Evolutionary conservation across 2,888 invertebrate species (phyloP).

Genomic region (Iselma pallidipennis): DNA sequence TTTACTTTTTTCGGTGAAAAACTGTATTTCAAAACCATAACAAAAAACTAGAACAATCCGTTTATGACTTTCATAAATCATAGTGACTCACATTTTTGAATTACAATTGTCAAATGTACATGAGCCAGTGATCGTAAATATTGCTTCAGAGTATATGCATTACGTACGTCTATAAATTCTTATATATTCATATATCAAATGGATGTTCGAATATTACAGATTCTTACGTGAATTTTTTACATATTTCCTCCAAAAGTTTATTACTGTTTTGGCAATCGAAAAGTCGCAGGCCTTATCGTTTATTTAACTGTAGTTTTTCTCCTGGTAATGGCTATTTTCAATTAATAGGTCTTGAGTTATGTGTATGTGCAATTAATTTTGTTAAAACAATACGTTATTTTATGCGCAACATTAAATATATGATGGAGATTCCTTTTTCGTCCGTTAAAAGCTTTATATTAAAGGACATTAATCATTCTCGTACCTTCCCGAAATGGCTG

Average conservation of each 20-base stretch:
- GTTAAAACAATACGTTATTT: slow-evolving; percentile 18
- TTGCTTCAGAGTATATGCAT: background rate
- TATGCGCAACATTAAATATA: slow-evolving; percentile 18
- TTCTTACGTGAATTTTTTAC: background rate
- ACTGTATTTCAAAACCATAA: no score
- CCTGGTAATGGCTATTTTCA: no score
- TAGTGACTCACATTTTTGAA: slow-evolving; percentile 15
- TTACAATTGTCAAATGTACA: slow-evolving; percentile 23
- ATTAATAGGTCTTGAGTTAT: no score
- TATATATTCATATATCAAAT: slow-evolving; percentile 10
- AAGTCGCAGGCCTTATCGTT: no score
- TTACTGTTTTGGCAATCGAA: no score
- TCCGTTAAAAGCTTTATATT: slow-evolving; percentile 24
- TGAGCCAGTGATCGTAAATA: slow-evolving; percentile 13
- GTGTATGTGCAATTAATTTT: slow-evolving; percentile 17
- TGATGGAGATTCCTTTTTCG: slow-evolving; percentile 11
- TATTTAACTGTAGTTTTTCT: no score
- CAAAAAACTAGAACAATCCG: slow-evolving; percentile 15
- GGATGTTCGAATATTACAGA: slow-evolving; percentile 3
- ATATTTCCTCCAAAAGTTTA: background rate
- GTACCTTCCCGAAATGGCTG: slow-evolving; percentile 25
- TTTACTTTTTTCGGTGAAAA: background rate
- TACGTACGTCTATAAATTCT: background rate
- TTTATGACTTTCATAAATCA: slow-evolving; percentile 21
- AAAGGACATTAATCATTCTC: slow-evolving; percentile 28